Base-by-base conservation (phyloP, 1,140 invertebrate species). In the Lordiphosa collinella region DNA sequence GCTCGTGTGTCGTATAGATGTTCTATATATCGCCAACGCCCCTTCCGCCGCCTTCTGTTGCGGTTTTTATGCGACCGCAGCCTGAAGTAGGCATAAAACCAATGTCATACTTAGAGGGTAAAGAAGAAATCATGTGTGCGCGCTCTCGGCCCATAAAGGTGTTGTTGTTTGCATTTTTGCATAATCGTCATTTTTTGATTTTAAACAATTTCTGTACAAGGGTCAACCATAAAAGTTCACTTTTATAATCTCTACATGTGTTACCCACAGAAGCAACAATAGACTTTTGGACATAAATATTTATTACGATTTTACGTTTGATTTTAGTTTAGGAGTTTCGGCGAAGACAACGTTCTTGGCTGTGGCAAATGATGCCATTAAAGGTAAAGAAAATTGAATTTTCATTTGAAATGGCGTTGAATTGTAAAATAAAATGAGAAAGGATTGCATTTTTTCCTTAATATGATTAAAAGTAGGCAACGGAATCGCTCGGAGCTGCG, bases 171-270 rank as follows among this genome's bases (percentile, higher is more conserved):
- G 61, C 43, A 76, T 78, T 86, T 86, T 86, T 86, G 82, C 82
- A 86, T 82, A 82, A 86, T 86, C 76, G 82, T 67, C 82, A 74
- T 76, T 82, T 86, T 61, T 70, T 78, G 76, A 86, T 86, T 86
- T 82, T 86, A 71, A 84, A 72, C 74, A 68, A 73, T 62, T 32
- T 18, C 10, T 50, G 35, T 7, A 31, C 32, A 48, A 16, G 35
- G 78, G 78, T 79, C 74, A 80, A 57, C 64, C 53, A 82, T 82
- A 82, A 82, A 82, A 82, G 76, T 82, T 84, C 67, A 84, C 72
- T 84, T 82, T 82, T 82, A 82, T 71, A 82, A 84, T 84, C 76
- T 56, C 58, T 64, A 64, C 76, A 82, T 76, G 76, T 82, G 76
- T 82, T 78, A 37, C 75, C 37, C 12, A 6, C 29, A 4, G 29